These are phyloP conservation scores for Teleogryllus occipitalis DNA, from an alignment of 1,140 invertebrate species.

Conservation along the genomic window DNA sequence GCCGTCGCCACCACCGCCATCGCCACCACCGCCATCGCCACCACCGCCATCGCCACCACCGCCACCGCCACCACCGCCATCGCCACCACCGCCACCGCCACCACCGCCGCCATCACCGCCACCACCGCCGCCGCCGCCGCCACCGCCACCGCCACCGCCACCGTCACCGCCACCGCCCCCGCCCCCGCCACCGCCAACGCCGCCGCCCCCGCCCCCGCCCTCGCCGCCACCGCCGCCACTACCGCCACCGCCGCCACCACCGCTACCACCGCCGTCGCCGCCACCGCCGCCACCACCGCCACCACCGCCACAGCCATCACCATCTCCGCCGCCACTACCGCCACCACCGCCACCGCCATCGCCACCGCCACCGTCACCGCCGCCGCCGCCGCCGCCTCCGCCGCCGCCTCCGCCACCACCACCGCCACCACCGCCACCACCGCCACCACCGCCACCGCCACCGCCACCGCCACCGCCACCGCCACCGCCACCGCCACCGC, in stretches of 20 bases:
- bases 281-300: no score
- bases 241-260: neutral
- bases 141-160: neutral
- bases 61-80: neutral
- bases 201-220: no score
- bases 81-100: neutral
- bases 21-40: neutral
- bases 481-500: neutral
- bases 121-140: neutral
- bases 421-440: neutral
- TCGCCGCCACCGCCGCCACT: neutral
- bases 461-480: neutral
- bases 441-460: neutral
- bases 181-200: no score
- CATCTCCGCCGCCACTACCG: neutral
- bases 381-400: slow-evolving; percentile 34
- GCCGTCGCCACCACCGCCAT: no score
- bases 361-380: no score
- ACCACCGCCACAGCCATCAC: no score
- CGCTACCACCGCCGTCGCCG: neutral
- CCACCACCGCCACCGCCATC: no score
- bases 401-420: slow-evolving; percentile 35
- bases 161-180: neutral
- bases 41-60: neutral
- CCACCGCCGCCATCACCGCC: neutral